phyloP scores from a whole-genome alignment of 2,797 vertebrate genomes.

The Centropyge bicolor region DNA sequence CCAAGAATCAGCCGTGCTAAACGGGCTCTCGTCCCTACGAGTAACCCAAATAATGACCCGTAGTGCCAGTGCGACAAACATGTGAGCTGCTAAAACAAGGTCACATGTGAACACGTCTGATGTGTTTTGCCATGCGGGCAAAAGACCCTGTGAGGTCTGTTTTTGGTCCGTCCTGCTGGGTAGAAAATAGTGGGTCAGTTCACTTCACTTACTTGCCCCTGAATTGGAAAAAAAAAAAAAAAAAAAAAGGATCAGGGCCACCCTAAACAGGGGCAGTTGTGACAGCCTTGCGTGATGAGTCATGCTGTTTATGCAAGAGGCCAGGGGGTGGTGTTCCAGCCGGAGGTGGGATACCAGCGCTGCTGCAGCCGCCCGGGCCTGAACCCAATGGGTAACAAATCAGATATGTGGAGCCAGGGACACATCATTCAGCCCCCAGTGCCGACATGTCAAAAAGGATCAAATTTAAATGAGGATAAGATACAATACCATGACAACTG shows the following conservation, averaged over 20 bases:
- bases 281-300: constrained; percentile 67
- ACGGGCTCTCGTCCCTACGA: constrained; percentile 29
- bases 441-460: constrained; percentile 61
- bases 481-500: constrained; percentile 49
- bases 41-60: constrained; percentile 48
- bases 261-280: constrained; percentile 50
- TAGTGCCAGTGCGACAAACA: constrained; percentile 18
- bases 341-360: constrained; percentile 53
- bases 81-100: constrained; percentile 61
- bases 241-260: constrained; percentile 36
- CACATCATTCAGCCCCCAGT: constrained; percentile 65
- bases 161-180: constrained; percentile 45
- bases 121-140: constrained; percentile 37
- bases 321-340: constrained; percentile 57
- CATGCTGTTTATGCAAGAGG: constrained; percentile 68
- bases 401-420: constrained; percentile 59
- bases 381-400: constrained; percentile 66
- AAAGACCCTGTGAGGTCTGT: constrained; percentile 44
- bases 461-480: constrained; percentile 45
- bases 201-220: constrained; percentile 63
- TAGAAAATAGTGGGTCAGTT: constrained; percentile 74
- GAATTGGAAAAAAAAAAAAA: constrained; percentile 28
- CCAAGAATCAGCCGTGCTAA: constrained; percentile 22
- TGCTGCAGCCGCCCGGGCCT: constrained; percentile 45
- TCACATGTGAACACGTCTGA: constrained; percentile 52